These are phyloP conservation scores for Hystrix cristata DNA, from an alignment of 2,113 vertebrate species.

Conservation along the genomic window DNA sequence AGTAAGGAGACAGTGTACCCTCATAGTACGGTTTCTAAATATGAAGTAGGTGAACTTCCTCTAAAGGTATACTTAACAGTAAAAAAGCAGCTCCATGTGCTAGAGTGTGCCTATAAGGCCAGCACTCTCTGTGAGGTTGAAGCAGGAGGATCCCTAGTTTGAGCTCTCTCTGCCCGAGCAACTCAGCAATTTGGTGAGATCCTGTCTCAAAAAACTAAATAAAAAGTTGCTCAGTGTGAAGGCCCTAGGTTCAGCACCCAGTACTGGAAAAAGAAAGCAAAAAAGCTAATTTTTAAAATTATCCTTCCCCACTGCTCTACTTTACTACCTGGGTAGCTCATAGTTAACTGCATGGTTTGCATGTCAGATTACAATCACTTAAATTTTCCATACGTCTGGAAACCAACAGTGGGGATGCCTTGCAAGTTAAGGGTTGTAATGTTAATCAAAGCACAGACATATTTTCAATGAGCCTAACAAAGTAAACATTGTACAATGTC, in stretches of 20 bases:
- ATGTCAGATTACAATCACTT: not conserved
- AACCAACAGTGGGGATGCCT: not conserved
- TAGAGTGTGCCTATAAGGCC: not conserved
- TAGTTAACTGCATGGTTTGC: not conserved
- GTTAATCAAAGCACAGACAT: not conserved
- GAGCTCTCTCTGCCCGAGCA: not conserved
- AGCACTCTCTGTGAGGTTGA: not conserved
- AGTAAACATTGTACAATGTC: not conserved
- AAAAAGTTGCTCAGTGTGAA: not conserved
- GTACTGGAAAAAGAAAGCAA: not conserved
- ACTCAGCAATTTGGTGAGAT: not conserved
- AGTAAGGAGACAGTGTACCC: not conserved
- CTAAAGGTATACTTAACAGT: not conserved
- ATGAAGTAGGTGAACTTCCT: not conserved
- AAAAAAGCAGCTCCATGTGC: not conserved
- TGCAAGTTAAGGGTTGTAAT: not conserved
- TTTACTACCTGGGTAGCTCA: not conserved
- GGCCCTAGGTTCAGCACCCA: not conserved
- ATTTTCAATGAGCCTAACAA: not conserved
- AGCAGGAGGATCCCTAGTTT: not conserved
- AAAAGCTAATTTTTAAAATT: not conserved
- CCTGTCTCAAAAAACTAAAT: not conserved
- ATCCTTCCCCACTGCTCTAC: not conserved
- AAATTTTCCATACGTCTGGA: constrained; percentile 36
- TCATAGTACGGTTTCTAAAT: not conserved